Conservation (phyloP, 1,140 invertebrate species). For the Zophobas morio region DNA sequence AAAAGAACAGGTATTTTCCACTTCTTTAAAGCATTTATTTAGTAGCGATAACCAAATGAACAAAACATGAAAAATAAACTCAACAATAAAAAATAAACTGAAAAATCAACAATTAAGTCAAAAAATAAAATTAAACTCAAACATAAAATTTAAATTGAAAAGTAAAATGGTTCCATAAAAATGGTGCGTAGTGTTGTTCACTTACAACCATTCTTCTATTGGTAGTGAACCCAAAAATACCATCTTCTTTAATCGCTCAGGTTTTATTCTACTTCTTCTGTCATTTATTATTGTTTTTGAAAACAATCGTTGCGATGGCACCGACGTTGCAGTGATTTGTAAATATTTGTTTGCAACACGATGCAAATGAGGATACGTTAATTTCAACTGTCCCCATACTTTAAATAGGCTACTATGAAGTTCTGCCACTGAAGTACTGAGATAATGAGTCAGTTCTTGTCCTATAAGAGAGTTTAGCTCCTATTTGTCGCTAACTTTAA, state of each 20-base stretch:
- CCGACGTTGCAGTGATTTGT: slow-evolving; percentile 6
- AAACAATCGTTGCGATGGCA: slow-evolving; percentile 4
- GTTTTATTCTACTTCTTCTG: not conserved
- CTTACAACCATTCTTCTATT: not conserved
- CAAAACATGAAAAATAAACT: too few relatives aligned
- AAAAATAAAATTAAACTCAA: too few relatives aligned
- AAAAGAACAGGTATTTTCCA: too few relatives aligned
- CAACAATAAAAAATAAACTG: too few relatives aligned
- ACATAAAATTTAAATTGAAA: too few relatives aligned
- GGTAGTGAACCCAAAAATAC: not conserved
- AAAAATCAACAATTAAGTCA: too few relatives aligned
- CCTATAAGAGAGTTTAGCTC: not conserved
- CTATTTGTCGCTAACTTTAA: too few relatives aligned
- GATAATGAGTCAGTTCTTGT: not conserved
- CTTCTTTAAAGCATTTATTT: too few relatives aligned
- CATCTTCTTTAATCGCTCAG: not conserved
- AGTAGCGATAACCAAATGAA: too few relatives aligned
- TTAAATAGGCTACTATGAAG: not conserved
- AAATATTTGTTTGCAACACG: not conserved
- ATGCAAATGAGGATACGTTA: not conserved
- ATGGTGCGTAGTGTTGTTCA: not conserved
- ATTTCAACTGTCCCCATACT: not conserved
- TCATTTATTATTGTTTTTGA: not conserved
- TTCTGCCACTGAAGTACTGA: not conserved
- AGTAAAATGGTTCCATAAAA: too few relatives aligned